These are phyloP conservation scores for Cantharis rustica DNA, from an alignment of 2,888 invertebrate species.

Conservation along the genomic window DNA sequence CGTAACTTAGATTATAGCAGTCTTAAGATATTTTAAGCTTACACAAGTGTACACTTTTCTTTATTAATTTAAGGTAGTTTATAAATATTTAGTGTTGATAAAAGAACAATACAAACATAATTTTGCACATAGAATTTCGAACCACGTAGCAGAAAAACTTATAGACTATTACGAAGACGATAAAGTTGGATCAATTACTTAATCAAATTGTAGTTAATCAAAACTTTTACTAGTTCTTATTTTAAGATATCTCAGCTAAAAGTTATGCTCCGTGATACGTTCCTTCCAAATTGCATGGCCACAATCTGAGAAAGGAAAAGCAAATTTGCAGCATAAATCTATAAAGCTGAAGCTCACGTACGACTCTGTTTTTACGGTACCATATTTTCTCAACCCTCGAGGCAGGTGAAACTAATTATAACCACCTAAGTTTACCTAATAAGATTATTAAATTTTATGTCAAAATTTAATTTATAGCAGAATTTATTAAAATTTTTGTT, in stretches of 20 bases:
- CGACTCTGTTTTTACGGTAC: background rate
- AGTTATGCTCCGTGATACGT: background rate
- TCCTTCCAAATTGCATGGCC: background rate
- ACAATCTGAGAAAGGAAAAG: background rate
- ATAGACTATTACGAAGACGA: background rate
- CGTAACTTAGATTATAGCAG: background rate
- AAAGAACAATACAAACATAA: background rate
- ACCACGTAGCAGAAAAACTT: background rate
- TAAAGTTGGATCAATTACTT: background rate
- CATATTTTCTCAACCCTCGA: background rate
- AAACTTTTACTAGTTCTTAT: background rate
- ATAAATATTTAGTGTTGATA: background rate
- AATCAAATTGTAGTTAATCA: background rate
- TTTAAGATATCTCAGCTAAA: background rate
- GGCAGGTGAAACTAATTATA: slow-evolving; percentile 11
- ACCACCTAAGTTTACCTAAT: background rate
- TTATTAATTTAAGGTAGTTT: background rate
- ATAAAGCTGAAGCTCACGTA: slow-evolving; percentile 2
- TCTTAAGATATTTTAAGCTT: background rate
- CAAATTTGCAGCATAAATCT: background rate
- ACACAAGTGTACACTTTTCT: background rate
- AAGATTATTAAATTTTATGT: background rate
- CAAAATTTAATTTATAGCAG: background rate
- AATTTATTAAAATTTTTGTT: background rate
- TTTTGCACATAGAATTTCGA: background rate